Evolutionary conservation across 2,888 invertebrate genomes (phyloP), one percentile per base, ranked within the genome.

Genomic region (Agrotis clavis): DNA sequence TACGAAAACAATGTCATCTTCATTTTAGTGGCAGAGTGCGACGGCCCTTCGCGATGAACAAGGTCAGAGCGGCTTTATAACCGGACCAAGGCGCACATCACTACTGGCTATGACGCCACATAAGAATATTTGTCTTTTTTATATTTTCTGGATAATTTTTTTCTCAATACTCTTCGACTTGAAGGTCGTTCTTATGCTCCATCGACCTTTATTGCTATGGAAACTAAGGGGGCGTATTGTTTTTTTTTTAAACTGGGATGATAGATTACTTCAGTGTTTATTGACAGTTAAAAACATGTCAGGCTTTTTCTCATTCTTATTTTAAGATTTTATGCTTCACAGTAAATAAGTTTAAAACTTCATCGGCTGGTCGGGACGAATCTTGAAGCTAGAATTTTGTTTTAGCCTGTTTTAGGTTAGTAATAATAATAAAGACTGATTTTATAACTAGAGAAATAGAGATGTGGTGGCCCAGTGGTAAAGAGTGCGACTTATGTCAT

Each of bases 21-120:
- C 21, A n/a, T 35, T 50, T 76, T 79, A 70, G 71, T 77, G 65
- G 56, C 16, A 57, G 87, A 87, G 90, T 86, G 81, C 89, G 88
- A 81, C 86, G 88, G 83, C 85, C 88, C 84, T 88, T 60, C 56
- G 63, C 61, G 60, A 59, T 25, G 74, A 70, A 70, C 84, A 82
- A 86, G 85, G 87, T 81, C 74, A 72, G 14, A 68, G 19, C 47
- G 14, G 70, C 71, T 74, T n/a, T 88, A 86, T 82, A 83, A 75
- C 65, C 51, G 76, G 77, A 77, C 78, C 84, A 87, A 87, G 87
- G 87, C 62, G 54, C 62, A 59, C 71, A 83, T 78, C 76, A 78
- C 60, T 84, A 67, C 67, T 59, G 48, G 45, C 50, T 74, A 65
- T 68, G 67, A 74, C 64, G 56, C 45, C 35, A 48, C 60, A 50